Evolutionary conservation across 2,888 invertebrate genomes (phyloP), one percentile per base, ranked within the genome.

Genomic region (Panorpa germanica): DNA sequence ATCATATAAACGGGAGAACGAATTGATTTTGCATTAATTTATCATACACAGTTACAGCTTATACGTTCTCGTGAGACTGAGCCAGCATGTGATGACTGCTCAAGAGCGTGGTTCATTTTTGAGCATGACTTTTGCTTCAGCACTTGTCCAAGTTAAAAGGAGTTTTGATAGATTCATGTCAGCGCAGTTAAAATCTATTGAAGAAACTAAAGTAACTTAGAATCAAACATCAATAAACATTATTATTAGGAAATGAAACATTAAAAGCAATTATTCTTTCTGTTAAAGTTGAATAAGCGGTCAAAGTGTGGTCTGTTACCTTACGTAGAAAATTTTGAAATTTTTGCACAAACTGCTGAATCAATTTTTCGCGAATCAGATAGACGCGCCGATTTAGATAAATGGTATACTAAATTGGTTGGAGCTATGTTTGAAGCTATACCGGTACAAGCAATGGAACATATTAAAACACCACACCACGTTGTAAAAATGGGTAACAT

Each of bases 91-190:
- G 15, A 76, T 88, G 69, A 80, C 82, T 16, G 77, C 83, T 2
- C 75, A 85, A 56, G 77, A 83, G 49, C 65, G 77, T 28, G 82
- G 83, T 34, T 81, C 83, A 17, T 88, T 82, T 53, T 63, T 90
- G 18, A 78, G 80, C 41, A 82, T 82, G 62, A 78, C 80, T 6
- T 85, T 85, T 46, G 88, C 80, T 7, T 80, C 77, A 10, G 74
- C 80, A 28, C 58, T 88, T 29, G 78, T 90, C 13, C 80, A 85
- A 51, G 78, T 85, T 17, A 90, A 90, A 52, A 59, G 88, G 15
- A 78, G 78, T 45, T 86, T 95, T 45, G 95, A 96, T 59, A 74
- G 76, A 42, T 82, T 83, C 42, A 85, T 96, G 72, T 71, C 74
- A 40, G 69, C 73, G 31, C 81, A 85, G 43, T 63, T 83, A 26